Evolutionary conservation across 2,113 vertebrate genomes (phyloP), one percentile per base, ranked within the genome.

Genomic region (Sterrhoptilus dennistouni): DNA sequence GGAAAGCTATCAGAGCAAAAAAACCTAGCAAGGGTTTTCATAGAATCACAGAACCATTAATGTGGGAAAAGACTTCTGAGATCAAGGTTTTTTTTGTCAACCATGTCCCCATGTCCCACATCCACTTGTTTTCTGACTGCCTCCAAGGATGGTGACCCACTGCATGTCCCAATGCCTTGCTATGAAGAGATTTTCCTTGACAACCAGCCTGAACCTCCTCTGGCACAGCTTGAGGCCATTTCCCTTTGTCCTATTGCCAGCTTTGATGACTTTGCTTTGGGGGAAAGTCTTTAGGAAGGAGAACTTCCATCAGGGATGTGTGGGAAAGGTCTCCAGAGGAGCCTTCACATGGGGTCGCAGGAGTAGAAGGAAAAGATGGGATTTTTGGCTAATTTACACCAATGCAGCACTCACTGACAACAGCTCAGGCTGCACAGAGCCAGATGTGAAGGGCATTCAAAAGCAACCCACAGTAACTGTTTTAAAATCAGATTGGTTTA

Each of bases 21-120:
- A 56, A 33, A 22, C 1, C 25, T 42, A 38, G 21, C 11, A 35
- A 0, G 3, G 27, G 11, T 40, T 65, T 52, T 25, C 18, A 40
- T 6, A 47, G 49, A 74, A 45, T 14, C 44, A 50, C 22, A 60
- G 38, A 86, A 60, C 36, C 63, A 28, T 28, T 25, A 36, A 53
- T 27, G 15, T 15, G 27, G 12, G 27, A 77, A 69, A 52, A 60
- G 18, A 36, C 18, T 52, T 69, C 38, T 36, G 38, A 77, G 36
- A 35, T 36, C 33, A 59, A 59, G 21, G 22, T 3, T 0, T 15
- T 65, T 54, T 66, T 54, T 27, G 24, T 7, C 20, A 65, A 6
- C 25, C 31, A 25, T 17, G 24, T 49, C 15, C n/a, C 25, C 25
- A 68, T 1, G 11, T 68, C 45, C 33, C 53, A 77, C 27, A 44